Conservation (phyloP, 2,797 vertebrate species). For the Centroberyx gerrardi region DNA sequence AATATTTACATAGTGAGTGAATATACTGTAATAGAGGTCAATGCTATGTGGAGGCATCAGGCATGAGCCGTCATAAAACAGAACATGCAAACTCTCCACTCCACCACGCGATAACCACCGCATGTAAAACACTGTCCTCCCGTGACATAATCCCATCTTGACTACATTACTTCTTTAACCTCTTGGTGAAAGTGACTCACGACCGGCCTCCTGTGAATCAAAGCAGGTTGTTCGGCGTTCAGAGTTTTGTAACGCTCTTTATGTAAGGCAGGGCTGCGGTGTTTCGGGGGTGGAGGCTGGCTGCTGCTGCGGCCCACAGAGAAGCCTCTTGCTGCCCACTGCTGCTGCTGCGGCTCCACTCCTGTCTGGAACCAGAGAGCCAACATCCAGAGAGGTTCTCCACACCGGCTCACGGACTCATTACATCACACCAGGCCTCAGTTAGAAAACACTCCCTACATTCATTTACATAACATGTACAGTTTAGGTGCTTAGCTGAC, state of each 20-base stretch:
- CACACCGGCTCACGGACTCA: not conserved
- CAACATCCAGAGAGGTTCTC: not conserved
- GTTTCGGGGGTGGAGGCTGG: conserved; percentile 13
- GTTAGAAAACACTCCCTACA: too few species aligned
- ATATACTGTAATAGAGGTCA: too few species aligned
- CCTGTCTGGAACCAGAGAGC: conserved; percentile 4
- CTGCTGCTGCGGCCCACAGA: too few species aligned
- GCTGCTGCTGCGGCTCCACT: conserved; percentile 34
- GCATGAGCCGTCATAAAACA: too few species aligned
- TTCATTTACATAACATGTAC: too few species aligned
- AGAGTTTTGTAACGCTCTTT: conserved; percentile 70
- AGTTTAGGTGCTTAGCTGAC: too few species aligned
- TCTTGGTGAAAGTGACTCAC: conserved; percentile 65
- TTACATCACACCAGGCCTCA: too few species aligned
- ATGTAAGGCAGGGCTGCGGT: conserved; percentile 43
- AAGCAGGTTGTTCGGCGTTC: conserved; percentile 23
- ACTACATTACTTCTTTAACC: conserved; percentile 43
- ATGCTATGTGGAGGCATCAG: too few species aligned
- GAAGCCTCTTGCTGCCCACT: conserved; percentile 36
- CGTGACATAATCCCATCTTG: conserved; percentile 58
- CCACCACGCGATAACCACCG: too few species aligned
- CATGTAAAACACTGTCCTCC: conserved; percentile 17
- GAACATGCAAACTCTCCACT: too few species aligned
- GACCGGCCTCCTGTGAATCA: conserved; percentile 37
- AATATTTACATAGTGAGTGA: too few species aligned